Evolutionary conservation across 2,113 vertebrate genomes (phyloP).

Genomic region (Apistogramma diplotaenia): DNA sequence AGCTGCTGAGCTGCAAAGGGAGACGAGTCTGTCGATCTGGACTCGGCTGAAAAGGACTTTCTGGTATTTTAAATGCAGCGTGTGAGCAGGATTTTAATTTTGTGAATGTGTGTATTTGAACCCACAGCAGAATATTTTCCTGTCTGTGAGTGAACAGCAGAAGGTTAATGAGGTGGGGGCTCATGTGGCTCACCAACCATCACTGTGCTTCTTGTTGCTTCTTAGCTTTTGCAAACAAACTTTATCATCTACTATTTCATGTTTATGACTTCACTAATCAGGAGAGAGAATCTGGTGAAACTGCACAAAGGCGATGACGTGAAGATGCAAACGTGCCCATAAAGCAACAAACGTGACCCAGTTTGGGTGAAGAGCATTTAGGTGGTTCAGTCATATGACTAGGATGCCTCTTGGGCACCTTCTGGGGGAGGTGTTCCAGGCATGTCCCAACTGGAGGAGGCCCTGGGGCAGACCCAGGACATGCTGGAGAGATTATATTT

Average conservation of each 20-base stretch:
- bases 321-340: neutral
- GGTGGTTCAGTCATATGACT: neutral
- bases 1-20: neutral
- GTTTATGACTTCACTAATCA: too few species aligned
- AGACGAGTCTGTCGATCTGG: neutral
- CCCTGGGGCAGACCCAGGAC: too few species aligned
- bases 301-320: neutral
- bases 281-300: too few species aligned
- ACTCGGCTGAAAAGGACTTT: neutral
- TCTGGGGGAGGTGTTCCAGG: too few species aligned
- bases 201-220: neutral
- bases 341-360: neutral
- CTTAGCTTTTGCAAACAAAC: neutral
- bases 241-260: too few species aligned
- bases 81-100: neutral
- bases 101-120: neutral
- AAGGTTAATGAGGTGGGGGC: neutral
- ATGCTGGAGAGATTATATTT: too few species aligned
- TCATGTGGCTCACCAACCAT: neutral
- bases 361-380: neutral
- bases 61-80: neutral
- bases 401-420: too few species aligned
- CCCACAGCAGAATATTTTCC: neutral
- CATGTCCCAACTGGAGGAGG: too few species aligned
- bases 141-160: neutral